Evolutionary conservation across 2,113 vertebrate genomes (phyloP), one percentile per base, ranked within the genome.

Genomic region (Cnemophilus loriae): DNA sequence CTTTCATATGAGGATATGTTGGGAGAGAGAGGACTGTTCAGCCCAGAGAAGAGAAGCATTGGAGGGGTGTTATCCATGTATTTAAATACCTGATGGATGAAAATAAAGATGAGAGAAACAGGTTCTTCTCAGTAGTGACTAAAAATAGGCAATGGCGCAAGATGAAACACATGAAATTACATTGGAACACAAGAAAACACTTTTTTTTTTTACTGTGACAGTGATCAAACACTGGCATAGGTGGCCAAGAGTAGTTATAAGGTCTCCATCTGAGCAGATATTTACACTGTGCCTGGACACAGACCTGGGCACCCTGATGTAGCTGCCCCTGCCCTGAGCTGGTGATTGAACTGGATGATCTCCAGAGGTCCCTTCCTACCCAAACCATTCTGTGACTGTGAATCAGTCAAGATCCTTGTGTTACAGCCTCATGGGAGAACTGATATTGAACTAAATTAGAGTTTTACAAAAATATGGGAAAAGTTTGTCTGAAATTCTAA

Each of bases 401-500:
- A 61, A 47, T 67, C 44, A 59, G 50, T 23, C 42, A 89, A 78
- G 28, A 47, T 39, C 19, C 41, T 60, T 65, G 12, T 27, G 19
- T 61, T 90, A 65, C 32, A 80, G 46, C 57, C 49, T 55, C 41
- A 44, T 18, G 65, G 50, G 16, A 73, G 20, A 91, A 70, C 18
- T 35, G 50, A 50, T 21, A 39, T 1, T 10, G 15, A 87, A 41
- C n/a, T 70, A 67, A 74, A 56, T 16, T 24, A 63, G 68, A 84
- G 35, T 49, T 82, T 69, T 88, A 79, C 20, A 61, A 87, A 84
- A 22, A 49, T 7, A 70, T 11, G 42, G n/a, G 18, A 57, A 84
- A 96, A 87, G 42, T 60, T 89, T 84, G 94, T 94, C 67, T 90
- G 79, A 96, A 96, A 93, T 81, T 64, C 59, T 63, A 13, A 42